Percentiles rank a stretch among this genome's conserved stretches.
phyloP scores from a whole-genome alignment of 64 coral and sea anemone species.

The Catalaphyllia jardinei region DNA sequence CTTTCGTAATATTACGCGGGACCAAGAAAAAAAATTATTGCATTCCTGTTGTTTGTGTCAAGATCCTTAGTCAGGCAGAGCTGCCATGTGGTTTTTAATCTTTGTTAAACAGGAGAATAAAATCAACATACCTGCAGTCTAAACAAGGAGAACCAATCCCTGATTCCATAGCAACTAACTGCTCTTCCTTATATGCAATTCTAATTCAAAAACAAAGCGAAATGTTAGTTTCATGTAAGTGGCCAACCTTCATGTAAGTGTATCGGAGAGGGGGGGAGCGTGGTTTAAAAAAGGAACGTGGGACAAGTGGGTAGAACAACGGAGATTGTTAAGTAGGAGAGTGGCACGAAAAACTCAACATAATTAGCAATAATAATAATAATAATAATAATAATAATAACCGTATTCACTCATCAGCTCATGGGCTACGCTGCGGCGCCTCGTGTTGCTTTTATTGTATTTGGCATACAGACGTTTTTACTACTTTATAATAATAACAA shows the following conservation, averaged over 20 bases:
- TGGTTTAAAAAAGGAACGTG: neutral
- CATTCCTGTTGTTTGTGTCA: neutral
- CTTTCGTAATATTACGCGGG: too few species aligned
- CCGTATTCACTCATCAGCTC: too few species aligned
- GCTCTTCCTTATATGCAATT: conserved; percentile 53
- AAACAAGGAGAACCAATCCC: conserved; percentile 93
- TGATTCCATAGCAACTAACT: conserved; percentile 84
- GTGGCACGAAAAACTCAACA: too few species aligned
- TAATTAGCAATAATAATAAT: too few species aligned
- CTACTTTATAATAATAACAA: too few species aligned
- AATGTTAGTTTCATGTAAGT: neutral
- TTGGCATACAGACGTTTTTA: too few species aligned
- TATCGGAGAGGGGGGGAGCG: neutral
- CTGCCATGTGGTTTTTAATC: too few species aligned
- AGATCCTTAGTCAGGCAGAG: too few species aligned
- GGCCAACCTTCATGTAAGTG: neutral
- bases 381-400: too few species aligned
- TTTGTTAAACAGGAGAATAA: neutral
- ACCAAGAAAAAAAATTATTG: neutral
- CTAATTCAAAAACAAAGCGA: conserved; percentile 36
- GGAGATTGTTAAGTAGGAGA: too few species aligned
- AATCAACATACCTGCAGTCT: conserved; percentile 67
- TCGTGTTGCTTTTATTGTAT: too few species aligned
- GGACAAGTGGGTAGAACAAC: neutral
- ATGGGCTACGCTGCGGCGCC: too few species aligned